Evolutionary conservation across 2,797 vertebrate species (phyloP).

Genomic region (Hippocampus kuda): DNA sequence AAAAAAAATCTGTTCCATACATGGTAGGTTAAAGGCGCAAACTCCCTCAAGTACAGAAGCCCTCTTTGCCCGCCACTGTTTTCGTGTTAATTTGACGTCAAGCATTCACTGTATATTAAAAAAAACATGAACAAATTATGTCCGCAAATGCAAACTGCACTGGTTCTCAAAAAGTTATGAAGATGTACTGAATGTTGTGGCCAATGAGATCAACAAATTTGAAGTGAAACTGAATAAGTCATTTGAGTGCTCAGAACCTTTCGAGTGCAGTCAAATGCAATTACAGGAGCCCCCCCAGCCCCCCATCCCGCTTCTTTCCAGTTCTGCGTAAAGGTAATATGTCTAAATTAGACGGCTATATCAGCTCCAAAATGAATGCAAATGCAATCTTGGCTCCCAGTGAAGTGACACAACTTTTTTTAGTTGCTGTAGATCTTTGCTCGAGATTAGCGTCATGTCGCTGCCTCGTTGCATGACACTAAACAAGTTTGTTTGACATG

Average conservation of each 20-base stretch:
- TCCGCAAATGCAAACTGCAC: not conserved
- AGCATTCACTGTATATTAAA: not conserved
- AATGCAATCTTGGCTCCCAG: constrained; percentile 49
- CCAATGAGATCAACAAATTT: constrained; percentile 23
- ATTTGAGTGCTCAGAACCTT: not conserved
- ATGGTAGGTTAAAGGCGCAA: no score
- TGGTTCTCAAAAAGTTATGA: not conserved
- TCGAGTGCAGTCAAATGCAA: constrained; percentile 43
- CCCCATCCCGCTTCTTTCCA: constrained; percentile 39
- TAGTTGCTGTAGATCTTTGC: constrained; percentile 43
- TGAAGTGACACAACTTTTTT: constrained; percentile 41
- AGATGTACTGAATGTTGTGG: not conserved
- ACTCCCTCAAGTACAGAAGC: no score
- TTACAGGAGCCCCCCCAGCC: constrained; percentile 35
- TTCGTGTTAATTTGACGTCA: not conserved
- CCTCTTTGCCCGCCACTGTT: no score
- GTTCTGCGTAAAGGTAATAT: constrained; percentile 57
- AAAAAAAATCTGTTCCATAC: no score
- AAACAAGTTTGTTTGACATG: constrained; percentile 42
- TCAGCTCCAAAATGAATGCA: constrained; percentile 53
- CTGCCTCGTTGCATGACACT: constrained; percentile 33
- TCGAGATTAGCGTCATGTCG: constrained; percentile 44
- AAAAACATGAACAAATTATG: not conserved
- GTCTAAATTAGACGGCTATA: constrained; percentile 55
- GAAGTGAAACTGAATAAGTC: constrained; percentile 18